Conservation (phyloP, 1,140 invertebrate species). For the Eupeodes corollae region DNA sequence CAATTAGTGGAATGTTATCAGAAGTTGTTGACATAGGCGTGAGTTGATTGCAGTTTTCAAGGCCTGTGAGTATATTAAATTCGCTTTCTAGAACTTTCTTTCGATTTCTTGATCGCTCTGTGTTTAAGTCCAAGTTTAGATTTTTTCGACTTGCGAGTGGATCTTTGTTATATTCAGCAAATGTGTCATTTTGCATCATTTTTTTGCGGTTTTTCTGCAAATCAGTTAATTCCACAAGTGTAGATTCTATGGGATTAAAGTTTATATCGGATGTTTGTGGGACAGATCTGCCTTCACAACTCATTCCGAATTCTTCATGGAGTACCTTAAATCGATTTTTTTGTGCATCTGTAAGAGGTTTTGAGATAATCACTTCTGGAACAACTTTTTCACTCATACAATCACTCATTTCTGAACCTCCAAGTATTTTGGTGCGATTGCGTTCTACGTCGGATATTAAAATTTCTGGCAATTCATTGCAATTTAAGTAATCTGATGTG, state of each 20-base stretch:
- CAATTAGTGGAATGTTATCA: constrained; percentile 11
- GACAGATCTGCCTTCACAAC: background rate
- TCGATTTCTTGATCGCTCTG: constrained; percentile 13
- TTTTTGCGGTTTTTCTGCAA: constrained; percentile 25
- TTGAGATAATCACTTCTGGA: background rate
- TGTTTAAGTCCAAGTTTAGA: constrained; percentile 7
- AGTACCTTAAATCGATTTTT: constrained; percentile 34
- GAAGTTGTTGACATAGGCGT: constrained; percentile 34
- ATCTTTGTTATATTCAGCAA: constrained; percentile 13
- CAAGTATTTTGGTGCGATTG: background rate
- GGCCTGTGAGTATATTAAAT: constrained; percentile 10
- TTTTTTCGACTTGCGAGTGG: constrained; percentile 4
- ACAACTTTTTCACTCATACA: no score
- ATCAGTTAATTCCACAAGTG: constrained; percentile 14
- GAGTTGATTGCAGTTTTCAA: constrained; percentile 1
- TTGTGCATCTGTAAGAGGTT: constrained; percentile 25
- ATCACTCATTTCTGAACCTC: no score
- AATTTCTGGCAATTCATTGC: constrained; percentile 1
- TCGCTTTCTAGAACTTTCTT: constrained; percentile 18
- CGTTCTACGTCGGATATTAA: background rate
- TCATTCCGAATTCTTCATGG: constrained; percentile 15
- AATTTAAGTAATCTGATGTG: constrained; percentile 7
- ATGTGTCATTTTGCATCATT: constrained; percentile 23
- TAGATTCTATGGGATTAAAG: constrained; percentile 9
- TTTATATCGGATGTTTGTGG: constrained; percentile 19